Base-by-base conservation (phyloP, 2,888 invertebrate species). In the Callosobruchus maculatus region DNA sequence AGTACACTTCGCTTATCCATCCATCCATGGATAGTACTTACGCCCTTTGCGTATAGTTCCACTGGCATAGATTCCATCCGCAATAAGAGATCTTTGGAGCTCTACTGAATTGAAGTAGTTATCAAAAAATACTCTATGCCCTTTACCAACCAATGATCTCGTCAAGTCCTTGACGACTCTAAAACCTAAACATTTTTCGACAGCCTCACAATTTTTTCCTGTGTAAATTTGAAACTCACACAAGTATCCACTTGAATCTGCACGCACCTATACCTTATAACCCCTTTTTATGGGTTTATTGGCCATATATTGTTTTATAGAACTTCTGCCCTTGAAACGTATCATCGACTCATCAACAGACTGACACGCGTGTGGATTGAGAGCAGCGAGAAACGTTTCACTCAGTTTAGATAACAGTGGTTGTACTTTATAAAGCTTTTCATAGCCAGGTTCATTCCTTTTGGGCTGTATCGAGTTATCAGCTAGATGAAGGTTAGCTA, bases 281-380 rank as follows among this genome's bases (percentile, higher is more conserved):
- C 83, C 83, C 68, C 83, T 78, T 80, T 82, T 83, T 74, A 81
- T 81, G 22, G 82, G 81, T 77, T 84, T 83, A 73, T 78, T 80
- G 22, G 82, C 82, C 73, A 83, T 80, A 78, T 82, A 84, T 76
- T 83, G 82, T 75, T 80, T 81, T 67, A 82, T 71, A 13, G 67
- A 26, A 71, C 73, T 71, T 22, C 77, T 31, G 13, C 78, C 78
- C 71, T 79, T 80, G 74, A 80, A 80, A 70, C 71, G 73, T 9
- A 80, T 77, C 78, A 80, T 80, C 0, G 78, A 77, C 75, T 81
- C 78, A 72, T 80, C 78, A 21, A 80, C 68, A 69, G 78, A 31
- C 66, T 73, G 73, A 26, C 66, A 31, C 30, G 66, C 21, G 22
- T 21, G 22, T 31, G 71, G 73, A 21, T 73, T 71, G 20, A 71